Percentiles rank a stretch among this genome's conserved stretches.
Evolutionary conservation across 2,888 invertebrate genomes (phyloP).

Genomic region (Drosophila ochracea): DNA sequence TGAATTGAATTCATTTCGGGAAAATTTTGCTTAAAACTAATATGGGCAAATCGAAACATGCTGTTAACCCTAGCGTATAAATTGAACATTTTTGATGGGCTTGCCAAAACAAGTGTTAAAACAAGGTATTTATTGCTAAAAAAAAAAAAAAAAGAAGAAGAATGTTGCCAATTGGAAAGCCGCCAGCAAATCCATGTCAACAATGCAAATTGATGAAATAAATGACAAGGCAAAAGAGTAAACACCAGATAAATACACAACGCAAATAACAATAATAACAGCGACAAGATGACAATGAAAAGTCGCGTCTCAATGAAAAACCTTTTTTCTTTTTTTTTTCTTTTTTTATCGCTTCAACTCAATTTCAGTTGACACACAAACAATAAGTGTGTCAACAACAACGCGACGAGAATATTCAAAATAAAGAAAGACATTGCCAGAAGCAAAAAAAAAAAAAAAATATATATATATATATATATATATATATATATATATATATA

Average conservation of each 20-base stretch:
- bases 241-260: constrained; percentile 13
- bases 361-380: constrained; percentile 47
- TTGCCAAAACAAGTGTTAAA: constrained; percentile 38
- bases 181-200: constrained; percentile 51
- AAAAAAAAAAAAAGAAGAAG: not conserved
- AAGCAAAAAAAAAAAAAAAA: not conserved
- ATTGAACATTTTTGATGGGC: constrained; percentile 6
- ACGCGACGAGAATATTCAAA: constrained; percentile 39
- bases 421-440: not conserved
- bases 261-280: constrained; percentile 5
- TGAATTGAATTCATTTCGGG: constrained; percentile 44
- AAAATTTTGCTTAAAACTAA: constrained; percentile 51
- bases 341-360: constrained; percentile 18
- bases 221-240: constrained; percentile 34
- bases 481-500: too few relatives aligned
- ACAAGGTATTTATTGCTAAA: constrained; percentile 5
- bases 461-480: too few relatives aligned
- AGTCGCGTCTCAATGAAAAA: constrained; percentile 36
- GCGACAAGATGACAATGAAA: constrained; percentile 53
- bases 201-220: constrained; percentile 41
- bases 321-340: constrained; percentile 10
- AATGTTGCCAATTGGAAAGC: constrained; percentile 56
- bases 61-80: constrained; percentile 9
- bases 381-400: constrained; percentile 43
- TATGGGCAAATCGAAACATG: constrained; percentile 36